Conservation (phyloP, 1,140 invertebrate species). For the Drosophila ogumai region DNA sequence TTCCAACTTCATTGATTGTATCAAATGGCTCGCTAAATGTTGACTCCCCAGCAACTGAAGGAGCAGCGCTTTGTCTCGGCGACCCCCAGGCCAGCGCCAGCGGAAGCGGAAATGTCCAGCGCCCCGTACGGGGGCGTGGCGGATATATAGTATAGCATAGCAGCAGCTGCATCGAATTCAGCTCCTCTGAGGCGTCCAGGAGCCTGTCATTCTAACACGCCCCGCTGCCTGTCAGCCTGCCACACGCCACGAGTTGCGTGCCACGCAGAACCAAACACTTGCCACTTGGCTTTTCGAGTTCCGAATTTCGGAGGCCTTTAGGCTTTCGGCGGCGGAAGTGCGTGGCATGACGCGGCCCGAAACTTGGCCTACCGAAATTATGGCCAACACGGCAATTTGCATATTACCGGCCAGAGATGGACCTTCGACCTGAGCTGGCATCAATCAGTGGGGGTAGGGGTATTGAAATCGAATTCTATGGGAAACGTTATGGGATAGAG, state of each 20-base stretch:
- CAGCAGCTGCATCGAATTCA: conserved; percentile 9
- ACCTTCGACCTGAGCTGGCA: background rate
- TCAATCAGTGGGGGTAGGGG: conserved; percentile 7
- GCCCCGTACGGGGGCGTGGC: conserved; percentile 30
- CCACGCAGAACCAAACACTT: conserved; percentile 39
- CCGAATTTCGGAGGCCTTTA: background rate
- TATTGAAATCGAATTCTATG: background rate
- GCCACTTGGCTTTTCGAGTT: conserved; percentile 16
- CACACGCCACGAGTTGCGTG: conserved; percentile 63
- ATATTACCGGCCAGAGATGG: conserved; percentile 8
- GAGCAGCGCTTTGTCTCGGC: conserved; percentile 11
- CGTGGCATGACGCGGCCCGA: conserved; percentile 47
- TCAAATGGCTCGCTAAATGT: conserved; percentile 73
- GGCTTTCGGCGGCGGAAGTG: conserved; percentile 42
- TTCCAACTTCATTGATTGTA: conserved; percentile 66
- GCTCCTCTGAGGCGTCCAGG: conserved; percentile 29
- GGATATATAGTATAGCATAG: conserved; percentile 48
- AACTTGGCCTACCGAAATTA: conserved; percentile 43
- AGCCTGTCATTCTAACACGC: conserved; percentile 52
- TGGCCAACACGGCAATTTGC: conserved; percentile 36
- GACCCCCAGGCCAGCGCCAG: background rate
- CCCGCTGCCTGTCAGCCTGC: conserved; percentile 31
- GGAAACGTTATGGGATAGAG: background rate
- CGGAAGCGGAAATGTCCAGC: conserved; percentile 72
- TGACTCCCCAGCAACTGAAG: conserved; percentile 39